Percentiles rank a stretch among this genome's conserved stretches.
Conservation (phyloP, 2,797 vertebrate genomes). For the Gobio occitaniae region DNA sequence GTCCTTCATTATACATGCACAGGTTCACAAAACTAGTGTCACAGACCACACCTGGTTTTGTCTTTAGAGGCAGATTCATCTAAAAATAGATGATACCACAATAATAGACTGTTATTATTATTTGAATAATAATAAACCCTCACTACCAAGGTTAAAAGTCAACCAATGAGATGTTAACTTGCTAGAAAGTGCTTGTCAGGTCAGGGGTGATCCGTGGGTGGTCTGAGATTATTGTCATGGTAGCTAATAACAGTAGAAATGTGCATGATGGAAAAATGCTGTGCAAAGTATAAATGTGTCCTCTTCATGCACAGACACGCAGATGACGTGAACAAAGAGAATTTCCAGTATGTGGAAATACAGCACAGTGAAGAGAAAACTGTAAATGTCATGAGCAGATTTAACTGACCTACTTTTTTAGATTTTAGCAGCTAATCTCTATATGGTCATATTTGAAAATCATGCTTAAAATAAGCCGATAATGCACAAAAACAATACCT, state of each 20-base stretch:
- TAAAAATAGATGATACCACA: not conserved
- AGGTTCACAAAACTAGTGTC: conserved; percentile 55
- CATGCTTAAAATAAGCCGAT: not conserved
- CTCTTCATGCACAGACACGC: conserved; percentile 66
- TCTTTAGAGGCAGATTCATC: conserved; percentile 4
- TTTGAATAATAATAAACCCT: not conserved
- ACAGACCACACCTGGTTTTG: not conserved
- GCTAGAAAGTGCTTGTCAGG: not conserved
- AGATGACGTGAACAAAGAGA: conserved; percentile 53
- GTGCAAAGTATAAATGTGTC: conserved; percentile 45
- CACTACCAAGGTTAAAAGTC: not conserved
- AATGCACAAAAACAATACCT: not conserved
- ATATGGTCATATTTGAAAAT: not conserved
- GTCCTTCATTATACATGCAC: conserved; percentile 64
- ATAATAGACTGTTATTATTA: not conserved
- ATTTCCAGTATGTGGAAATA: not conserved
- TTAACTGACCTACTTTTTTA: conserved; percentile 16
- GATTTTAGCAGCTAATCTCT: not conserved
- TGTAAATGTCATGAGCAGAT: conserved; percentile 32
- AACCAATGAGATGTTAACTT: not conserved
- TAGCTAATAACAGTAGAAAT: conserved; percentile 63
- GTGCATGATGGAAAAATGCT: conserved; percentile 48
- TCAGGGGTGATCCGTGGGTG: not conserved
- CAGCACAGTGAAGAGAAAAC: not conserved
- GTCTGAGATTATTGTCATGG: conserved; percentile 33